phyloP scores from a whole-genome alignment of 2,888 invertebrate genomes.

The Lapara coniferarum region DNA sequence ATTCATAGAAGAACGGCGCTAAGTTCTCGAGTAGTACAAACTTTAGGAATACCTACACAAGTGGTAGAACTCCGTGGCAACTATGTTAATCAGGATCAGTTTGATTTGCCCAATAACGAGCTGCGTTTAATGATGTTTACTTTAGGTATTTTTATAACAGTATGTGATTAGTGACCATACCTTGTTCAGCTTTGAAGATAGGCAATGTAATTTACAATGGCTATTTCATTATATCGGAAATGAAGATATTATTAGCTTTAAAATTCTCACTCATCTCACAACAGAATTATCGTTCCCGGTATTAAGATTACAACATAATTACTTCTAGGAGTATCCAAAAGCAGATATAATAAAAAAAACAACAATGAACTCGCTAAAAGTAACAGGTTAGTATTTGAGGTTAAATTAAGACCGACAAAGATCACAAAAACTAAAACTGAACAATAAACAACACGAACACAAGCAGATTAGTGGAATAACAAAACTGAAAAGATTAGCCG shows the following conservation, averaged over 20 bases:
- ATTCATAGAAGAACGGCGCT: constrained; percentile 9
- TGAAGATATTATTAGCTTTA: too few species aligned
- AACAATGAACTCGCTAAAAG: too few species aligned
- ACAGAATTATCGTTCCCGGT: too few species aligned
- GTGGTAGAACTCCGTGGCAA: constrained; percentile 15
- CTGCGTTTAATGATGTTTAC: constrained; percentile 17
- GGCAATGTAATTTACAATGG: too few species aligned
- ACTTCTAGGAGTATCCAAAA: too few species aligned
- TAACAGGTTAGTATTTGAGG: too few species aligned
- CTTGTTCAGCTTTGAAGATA: too few species aligned
- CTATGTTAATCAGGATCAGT: constrained; percentile 28
- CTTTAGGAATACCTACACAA: constrained; percentile 25
- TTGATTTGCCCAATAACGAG: constrained; percentile 25
- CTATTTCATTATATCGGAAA: too few species aligned
- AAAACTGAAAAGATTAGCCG: constrained; percentile 14
- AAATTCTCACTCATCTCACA: too few species aligned
- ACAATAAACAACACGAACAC: neutral
- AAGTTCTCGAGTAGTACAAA: constrained; percentile 22
- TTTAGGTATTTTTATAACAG: neutral
- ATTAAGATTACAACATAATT: too few species aligned
- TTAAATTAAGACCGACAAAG: neutral
- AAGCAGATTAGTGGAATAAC: neutral
- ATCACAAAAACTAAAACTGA: neutral
- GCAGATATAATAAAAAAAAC: too few species aligned
- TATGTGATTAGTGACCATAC: too few species aligned